Evolutionary conservation across 37 sponge, comb jelly and placozoan species (phyloP), one percentile per base, ranked within the genome.

Genomic region (Oscarella lobularis): DNA sequence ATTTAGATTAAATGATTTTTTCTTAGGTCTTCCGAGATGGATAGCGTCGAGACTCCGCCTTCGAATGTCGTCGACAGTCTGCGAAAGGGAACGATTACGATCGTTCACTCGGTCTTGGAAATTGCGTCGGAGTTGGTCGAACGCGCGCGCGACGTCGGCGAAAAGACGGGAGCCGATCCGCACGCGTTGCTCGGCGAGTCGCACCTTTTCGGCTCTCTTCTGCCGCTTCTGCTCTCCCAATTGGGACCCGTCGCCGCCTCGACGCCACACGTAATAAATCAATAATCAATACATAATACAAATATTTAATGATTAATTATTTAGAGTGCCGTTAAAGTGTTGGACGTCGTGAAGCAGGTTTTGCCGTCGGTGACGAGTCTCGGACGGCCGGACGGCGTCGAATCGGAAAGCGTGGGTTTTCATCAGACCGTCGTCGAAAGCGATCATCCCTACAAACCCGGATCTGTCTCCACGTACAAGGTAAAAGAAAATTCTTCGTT

Each of bases 391-490:
- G 34, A 35, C 31, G 41, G 31, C 27, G 38, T 31, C 71, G 33
- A 39, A 39, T 1, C 20, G 2, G 67, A 33, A 27, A 66, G 83
- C 27, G 71, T 78, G 31, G 81, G 72, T 39, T 68, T 82, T 39
- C 89, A 92, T 73, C 85, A 87, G 40, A 90, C 89, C 37, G 80
- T 80, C 1, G 75, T 95, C 4, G 96, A 95, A 73, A 90, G 92
- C 0, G 92, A 90, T 2, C 96, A 95, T 76, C 96, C 96, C 1
- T 95, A 95, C 87, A 85, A 83, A 30, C 84, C 72, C 67, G 86
- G 85, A 41, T 55, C 75, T 38, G 95, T 95, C 60, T 74, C 77
- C 9, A 81, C 87, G 67, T 88, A 83, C 73, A 76, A 82, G 75
- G 92, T 90, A 39, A 34, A 78, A 3, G 30, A 38, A 2, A 60